Evolutionary conservation across 1,140 invertebrate genomes (phyloP).

Genomic region (Nixonia krombeini): DNA sequence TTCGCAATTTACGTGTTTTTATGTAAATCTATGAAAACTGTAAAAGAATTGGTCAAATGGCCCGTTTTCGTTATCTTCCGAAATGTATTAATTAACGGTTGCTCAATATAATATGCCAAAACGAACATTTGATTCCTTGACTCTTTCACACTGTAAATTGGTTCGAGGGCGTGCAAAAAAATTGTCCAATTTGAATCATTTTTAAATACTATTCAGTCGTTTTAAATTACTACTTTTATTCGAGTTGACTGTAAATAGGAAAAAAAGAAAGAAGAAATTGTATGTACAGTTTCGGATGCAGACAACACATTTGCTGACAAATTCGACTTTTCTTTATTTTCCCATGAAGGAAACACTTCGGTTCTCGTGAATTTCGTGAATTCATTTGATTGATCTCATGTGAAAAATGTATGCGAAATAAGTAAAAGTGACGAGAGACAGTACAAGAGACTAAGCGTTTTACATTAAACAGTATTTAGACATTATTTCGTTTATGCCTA

Average conservation of each 20-base stretch:
- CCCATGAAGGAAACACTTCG: too few relatives aligned
- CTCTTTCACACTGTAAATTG: slow-evolving; percentile 21
- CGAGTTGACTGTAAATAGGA: neutral
- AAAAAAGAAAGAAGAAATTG: too few relatives aligned
- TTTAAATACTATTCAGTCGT: slow-evolving; percentile 1
- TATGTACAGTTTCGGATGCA: too few relatives aligned
- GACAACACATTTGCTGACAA: slow-evolving; percentile 2
- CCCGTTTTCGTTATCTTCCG: slow-evolving; percentile 19
- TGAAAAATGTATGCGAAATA: too few relatives aligned
- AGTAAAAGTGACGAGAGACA: too few relatives aligned
- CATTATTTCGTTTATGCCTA: too few relatives aligned
- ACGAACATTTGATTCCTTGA: slow-evolving; percentile 19
- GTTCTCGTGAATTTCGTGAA: too few relatives aligned
- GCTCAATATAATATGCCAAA: slow-evolving; percentile 15
- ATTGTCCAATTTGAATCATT: slow-evolving; percentile 30
- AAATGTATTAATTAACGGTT: slow-evolving; percentile 40
- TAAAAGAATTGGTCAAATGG: slow-evolving; percentile 11
- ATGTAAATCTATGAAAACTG: slow-evolving; percentile 20
- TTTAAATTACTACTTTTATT: slow-evolving; percentile 14
- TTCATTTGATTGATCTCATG: too few relatives aligned
- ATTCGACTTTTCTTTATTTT: too few relatives aligned
- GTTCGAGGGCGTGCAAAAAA: slow-evolving; percentile 18
- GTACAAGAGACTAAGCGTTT: too few relatives aligned
- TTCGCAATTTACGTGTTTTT: slow-evolving; percentile 29
- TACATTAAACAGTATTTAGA: too few relatives aligned